These are phyloP conservation scores for Nemurella pictetii DNA, from an alignment of 2,888 invertebrate species.

Conservation along the genomic window DNA sequence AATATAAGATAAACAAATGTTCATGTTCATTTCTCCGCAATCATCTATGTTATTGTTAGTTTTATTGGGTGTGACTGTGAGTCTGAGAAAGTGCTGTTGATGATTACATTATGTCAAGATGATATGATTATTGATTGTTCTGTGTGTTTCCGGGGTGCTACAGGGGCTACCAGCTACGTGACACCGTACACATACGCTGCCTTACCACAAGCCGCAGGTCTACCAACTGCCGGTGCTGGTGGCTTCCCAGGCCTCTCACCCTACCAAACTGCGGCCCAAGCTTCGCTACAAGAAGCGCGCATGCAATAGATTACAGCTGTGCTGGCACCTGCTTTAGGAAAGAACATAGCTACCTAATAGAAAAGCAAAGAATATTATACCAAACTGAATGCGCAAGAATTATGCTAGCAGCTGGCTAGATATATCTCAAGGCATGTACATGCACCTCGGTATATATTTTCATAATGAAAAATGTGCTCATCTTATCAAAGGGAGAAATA, in stretches of 20 bases:
- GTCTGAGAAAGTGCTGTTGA: too few species aligned
- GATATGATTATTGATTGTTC: neutral
- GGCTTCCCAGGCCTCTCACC: constrained; percentile 66
- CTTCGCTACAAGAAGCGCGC: constrained; percentile 74
- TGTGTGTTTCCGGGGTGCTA: constrained; percentile 42
- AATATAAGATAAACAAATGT: too few species aligned
- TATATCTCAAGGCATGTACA: neutral
- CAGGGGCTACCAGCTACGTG: constrained; percentile 69
- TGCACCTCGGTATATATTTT: neutral
- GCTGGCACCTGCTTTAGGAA: neutral
- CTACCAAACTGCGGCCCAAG: constrained; percentile 60
- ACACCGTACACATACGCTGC: constrained; percentile 73
- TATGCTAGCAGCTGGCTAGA: neutral
- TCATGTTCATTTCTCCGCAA: too few species aligned
- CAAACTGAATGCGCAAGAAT: neutral
- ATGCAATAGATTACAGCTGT: too few species aligned
- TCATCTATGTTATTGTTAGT: too few species aligned
- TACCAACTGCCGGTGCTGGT: constrained; percentile 56
- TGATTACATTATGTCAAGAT: neutral
- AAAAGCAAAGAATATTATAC: neutral
- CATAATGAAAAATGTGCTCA: neutral
- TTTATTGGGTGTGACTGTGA: too few species aligned
- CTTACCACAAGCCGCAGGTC: constrained; percentile 63
- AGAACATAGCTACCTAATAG: neutral
- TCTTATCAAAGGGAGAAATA: neutral